phyloP scores from a whole-genome alignment of 2,797 vertebrate species.

The Lepilemur septentrionalis region DNA sequence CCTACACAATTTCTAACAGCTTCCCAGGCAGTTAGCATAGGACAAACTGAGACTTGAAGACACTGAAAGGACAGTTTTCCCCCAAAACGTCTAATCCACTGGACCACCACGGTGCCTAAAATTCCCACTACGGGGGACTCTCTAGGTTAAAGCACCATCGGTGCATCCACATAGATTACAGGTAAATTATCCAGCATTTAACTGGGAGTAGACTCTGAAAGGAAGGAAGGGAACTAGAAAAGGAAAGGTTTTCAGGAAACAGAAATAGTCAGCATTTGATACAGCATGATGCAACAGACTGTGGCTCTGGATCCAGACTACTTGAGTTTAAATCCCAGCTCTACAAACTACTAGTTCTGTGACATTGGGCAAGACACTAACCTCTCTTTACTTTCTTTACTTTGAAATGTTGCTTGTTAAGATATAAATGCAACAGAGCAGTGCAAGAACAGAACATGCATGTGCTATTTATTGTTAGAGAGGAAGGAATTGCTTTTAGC shows the following conservation, averaged over 20 bases:
- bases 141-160: background rate
- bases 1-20: conserved; percentile 55
- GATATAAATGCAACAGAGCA: background rate
- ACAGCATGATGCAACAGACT: background rate
- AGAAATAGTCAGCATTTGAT: background rate
- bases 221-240: background rate
- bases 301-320: background rate
- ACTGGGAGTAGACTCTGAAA: background rate
- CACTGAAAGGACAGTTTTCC: background rate
- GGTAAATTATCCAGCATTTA: background rate
- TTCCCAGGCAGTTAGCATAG: background rate
- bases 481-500: background rate
- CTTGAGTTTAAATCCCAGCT: background rate
- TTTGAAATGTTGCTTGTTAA: background rate
- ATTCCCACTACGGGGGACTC: background rate
- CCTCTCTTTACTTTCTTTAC: background rate
- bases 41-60: background rate
- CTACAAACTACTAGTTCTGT: background rate
- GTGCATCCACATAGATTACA: background rate
- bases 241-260: background rate
- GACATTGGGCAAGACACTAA: background rate
- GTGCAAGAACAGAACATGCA: background rate
- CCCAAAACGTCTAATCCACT: background rate
- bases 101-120: background rate
- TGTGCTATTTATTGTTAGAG: background rate